Evolutionary conservation across 2,113 vertebrate species (phyloP).

Genomic region (Zingel zingel): DNA sequence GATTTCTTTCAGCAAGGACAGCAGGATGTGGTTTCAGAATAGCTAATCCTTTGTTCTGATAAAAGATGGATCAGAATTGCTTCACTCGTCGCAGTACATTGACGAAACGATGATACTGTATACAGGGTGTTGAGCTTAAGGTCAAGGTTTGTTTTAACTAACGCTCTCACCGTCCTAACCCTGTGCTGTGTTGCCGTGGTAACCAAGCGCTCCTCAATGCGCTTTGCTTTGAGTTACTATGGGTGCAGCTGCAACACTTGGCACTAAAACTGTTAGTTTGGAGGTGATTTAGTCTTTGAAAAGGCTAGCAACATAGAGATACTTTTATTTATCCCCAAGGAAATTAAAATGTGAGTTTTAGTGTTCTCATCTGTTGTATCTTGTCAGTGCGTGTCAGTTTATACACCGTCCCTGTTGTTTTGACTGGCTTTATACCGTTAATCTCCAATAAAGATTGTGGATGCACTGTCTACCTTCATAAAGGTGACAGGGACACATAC

Average conservation of each 20-base stretch:
- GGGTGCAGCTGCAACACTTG: slow-evolving; percentile 35
- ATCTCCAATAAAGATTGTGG: neutral
- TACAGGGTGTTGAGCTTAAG: neutral
- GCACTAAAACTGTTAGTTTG: slow-evolving; percentile 23
- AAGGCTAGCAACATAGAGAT: neutral
- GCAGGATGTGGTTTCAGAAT: neutral
- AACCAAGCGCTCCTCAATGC: slow-evolving; percentile 37
- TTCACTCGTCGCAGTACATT: neutral
- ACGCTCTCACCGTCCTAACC: neutral
- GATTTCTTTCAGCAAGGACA: neutral
- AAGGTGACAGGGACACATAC: neutral
- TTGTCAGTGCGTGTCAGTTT: slow-evolving; percentile 6
- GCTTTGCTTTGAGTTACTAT: slow-evolving; percentile 19
- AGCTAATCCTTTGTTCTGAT: neutral
- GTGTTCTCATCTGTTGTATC: neutral
- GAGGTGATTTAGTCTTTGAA: slow-evolving; percentile 24
- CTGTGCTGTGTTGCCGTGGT: slow-evolving; percentile 47
- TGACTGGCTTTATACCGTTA: neutral
- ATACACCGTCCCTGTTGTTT: neutral
- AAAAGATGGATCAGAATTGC: neutral
- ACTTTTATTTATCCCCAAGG: too few relatives aligned
- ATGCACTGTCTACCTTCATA: neutral
- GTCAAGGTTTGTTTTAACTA: slow-evolving; percentile 37
- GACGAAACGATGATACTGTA: neutral
- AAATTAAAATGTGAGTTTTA: neutral